Evolutionary conservation across 2,888 invertebrate species (phyloP), one percentile per base, ranked within the genome.

Genomic region (Diachrysia chrysitis): DNA sequence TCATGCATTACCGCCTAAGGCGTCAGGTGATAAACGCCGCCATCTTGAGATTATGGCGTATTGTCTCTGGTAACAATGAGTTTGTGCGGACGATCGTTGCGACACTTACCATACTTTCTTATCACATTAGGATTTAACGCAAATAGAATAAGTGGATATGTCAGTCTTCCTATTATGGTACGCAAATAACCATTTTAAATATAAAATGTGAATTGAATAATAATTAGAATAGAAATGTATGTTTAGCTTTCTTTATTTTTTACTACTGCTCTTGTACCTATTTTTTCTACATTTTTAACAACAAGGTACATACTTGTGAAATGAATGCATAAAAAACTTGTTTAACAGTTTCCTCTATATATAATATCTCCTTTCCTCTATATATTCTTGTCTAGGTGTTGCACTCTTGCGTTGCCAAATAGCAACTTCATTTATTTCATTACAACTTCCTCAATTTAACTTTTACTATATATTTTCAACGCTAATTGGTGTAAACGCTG

Each of bases 61-160:
- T 88, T 88, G 88, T 88, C 79, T 86, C 71, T 71, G 72, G 25
- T 66, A 70, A 85, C 86, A 85, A 86, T 83, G 74, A 74, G 71
- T 71, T 61, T 68, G 72, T 70, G 55, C 42, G 51, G 64, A 63
- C 82, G 69, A 63, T 60, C 62, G 71, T 80, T 81, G 83, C 62
- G 62, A 74, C 74, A 71, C 56, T 71, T 69, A 79, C 72, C 72
- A 76, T 71, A 78, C 83, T 84, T 83, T 82, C 85, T 72, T 82
- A 66, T 72, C 63, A 72, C 69, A 73, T 79, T 69, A 63, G 53
- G 32, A 51, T 59, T 54, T 62, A 23, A 69, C 74, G 78, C 48
- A 9, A 46, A 17, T 59, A 48, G 74, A 69, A 63, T 74, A 35
- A 62, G 64, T 59, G 62, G 51, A 42, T 42, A 42, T 42, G 4